Conservation (phyloP, 2,888 invertebrate species). For the Carcina quercana region DNA sequence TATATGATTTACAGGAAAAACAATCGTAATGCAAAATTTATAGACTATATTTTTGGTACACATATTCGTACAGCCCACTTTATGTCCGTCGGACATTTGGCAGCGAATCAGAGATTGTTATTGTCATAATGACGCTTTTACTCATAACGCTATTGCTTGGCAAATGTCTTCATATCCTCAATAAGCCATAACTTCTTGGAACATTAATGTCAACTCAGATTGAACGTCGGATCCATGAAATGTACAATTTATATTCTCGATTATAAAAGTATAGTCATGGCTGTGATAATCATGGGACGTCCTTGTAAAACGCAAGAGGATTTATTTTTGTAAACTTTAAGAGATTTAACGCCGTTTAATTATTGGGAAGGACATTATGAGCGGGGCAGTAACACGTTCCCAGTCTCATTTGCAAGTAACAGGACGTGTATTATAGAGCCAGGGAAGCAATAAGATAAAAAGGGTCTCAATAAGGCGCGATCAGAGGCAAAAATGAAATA, state of each 20-base stretch:
- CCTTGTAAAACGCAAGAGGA: constrained; percentile 13
- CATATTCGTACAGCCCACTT: constrained; percentile 45
- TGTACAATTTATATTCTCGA: constrained; percentile 30
- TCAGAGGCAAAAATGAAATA: constrained; percentile 74
- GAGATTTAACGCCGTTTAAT: constrained; percentile 39
- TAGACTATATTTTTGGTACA: constrained; percentile 45
- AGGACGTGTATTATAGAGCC: constrained; percentile 70
- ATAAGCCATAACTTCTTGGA: constrained; percentile 47
- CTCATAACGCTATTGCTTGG: constrained; percentile 61
- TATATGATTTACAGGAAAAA: constrained; percentile 37
- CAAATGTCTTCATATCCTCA: constrained; percentile 50
- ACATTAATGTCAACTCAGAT: constrained; percentile 45
- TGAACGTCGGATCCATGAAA: constrained; percentile 33
- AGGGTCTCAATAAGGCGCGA: constrained; percentile 72
- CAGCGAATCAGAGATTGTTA: constrained; percentile 57
- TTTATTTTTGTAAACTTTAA: constrained; percentile 1
- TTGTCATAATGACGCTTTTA: constrained; percentile 56
- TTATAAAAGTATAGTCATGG: constrained; percentile 18
- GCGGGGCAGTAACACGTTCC: constrained; percentile 55
- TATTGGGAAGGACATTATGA: constrained; percentile 62
- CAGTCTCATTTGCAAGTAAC: constrained; percentile 72
- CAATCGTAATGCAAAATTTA: constrained; percentile 34
- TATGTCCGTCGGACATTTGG: constrained; percentile 52
- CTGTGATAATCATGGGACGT: neutral
- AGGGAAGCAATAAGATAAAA: constrained; percentile 71